Base-by-base conservation (phyloP, 2,113 vertebrate species). In the Lophius piscatorius region DNA sequence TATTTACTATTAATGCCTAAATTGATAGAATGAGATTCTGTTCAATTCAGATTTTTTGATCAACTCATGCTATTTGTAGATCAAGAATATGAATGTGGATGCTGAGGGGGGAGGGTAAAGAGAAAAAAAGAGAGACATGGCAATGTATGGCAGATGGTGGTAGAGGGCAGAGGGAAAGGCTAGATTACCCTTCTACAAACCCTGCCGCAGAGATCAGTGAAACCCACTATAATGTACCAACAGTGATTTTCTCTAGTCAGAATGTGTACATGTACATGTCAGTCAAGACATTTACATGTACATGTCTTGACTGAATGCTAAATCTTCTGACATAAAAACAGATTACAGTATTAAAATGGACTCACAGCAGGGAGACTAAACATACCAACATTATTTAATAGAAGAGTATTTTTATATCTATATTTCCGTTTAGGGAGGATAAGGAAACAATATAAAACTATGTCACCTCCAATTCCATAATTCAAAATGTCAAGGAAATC, bases 141-240 rank as follows among this genome's bases (percentile, higher is more conserved):
- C 54, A 50, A 54, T 17, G 20, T 24, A 47, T 76, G 75, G 47
- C 78, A 85, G 82, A 81, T 85, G 86, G 81, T 47, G n/a, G 11
- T 21, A 18, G 20, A 5, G 34, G 50, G 18, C 20, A 47, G 31
- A 63, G 36, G 23, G 22, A 50, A 78, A 57, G 38, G 13, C 9
- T 46, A 49, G 54, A 71, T 70, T 67, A 45, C 55, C 64, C 22
- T 61, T 58, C 54, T 60, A 6, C n/a, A 68, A 70, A 64, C 41
- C 74, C 63, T 40, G 41, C 40, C 31, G 29, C 70, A 64, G 52
- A 79, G 51, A 67, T 70, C 65, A 70, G 39, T 46, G 28, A 84
- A 64, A 86, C 78, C 80, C 77, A 55, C 13, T 57, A 57, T 63
- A 16, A 69, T 70, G 60, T 23, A 57, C 14, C 33, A 68, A 49